Evolutionary conservation across 2,797 vertebrate species (phyloP).

Genomic region (Eulemur albifrons): DNA sequence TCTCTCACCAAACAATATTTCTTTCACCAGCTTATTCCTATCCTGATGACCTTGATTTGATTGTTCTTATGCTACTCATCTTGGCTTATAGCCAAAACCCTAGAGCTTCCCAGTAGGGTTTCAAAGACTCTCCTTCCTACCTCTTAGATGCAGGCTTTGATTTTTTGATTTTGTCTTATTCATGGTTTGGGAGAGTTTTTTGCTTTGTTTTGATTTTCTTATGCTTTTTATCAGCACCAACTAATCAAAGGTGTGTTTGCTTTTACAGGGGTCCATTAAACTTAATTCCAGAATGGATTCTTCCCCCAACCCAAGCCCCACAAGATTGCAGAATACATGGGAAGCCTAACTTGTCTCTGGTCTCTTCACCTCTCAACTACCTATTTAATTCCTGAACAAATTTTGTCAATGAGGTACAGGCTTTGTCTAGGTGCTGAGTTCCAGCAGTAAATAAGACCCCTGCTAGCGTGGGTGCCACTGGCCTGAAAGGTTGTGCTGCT

Average conservation of each 20-base stretch:
- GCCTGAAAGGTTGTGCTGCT: background rate
- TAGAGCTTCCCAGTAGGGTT: background rate
- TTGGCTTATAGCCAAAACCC: background rate
- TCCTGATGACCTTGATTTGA: background rate
- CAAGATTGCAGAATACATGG: background rate
- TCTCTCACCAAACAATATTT: background rate
- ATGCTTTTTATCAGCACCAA: background rate
- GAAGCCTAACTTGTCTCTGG: background rate
- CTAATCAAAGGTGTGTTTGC: background rate
- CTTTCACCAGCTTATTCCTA: background rate
- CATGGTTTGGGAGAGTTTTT: background rate
- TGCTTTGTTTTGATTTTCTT: background rate
- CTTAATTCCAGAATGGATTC: background rate
- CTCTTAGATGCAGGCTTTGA: background rate
- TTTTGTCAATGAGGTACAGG: background rate
- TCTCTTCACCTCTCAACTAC: background rate
- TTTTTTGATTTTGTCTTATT: background rate
- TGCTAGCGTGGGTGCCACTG: background rate
- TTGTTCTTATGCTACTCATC: background rate
- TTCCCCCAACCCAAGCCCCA: rapidly evolving
- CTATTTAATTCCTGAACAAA: background rate
- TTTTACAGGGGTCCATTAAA: background rate
- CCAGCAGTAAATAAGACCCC: background rate
- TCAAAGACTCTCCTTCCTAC: background rate
- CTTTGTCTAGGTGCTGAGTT: background rate